phyloP scores from a whole-genome alignment of 2,113 vertebrate species.

The Pelobates fuscus region DNA sequence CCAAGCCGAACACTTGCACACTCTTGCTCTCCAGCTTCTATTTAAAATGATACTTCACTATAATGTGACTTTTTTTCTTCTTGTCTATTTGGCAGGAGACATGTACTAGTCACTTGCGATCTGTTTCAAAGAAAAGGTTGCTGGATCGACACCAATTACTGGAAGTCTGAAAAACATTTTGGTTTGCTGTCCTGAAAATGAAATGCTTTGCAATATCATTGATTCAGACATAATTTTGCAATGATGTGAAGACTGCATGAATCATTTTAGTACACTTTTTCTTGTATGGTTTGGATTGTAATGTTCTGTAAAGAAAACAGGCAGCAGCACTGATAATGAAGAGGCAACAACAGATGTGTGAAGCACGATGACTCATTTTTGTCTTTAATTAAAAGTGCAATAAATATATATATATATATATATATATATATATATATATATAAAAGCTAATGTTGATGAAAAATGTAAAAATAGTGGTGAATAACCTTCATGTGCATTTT shows the following conservation, averaged over 20 bases:
- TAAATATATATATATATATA: too few species aligned
- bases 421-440: too few species aligned
- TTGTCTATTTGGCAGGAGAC: slow-evolving; percentile 33
- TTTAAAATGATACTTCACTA: neutral
- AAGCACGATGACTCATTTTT: too few species aligned
- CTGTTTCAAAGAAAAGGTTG: slow-evolving; percentile 40
- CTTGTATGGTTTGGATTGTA: neutral
- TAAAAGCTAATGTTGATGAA: too few species aligned
- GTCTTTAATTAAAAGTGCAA: too few species aligned
- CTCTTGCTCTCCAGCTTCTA: slow-evolving; percentile 13
- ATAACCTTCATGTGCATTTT: too few species aligned
- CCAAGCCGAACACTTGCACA: slow-evolving; percentile 18
- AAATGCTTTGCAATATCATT: slow-evolving; percentile 39
- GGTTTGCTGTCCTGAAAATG: slow-evolving; percentile 36
- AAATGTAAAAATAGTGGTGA: too few species aligned
- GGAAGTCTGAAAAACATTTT: slow-evolving; percentile 40
- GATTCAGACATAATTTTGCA: slow-evolving; percentile 22
- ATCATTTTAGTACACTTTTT: neutral
- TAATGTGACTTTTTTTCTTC: slow-evolving; percentile 16
- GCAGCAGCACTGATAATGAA: neutral
- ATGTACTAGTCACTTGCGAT: slow-evolving; percentile 39
- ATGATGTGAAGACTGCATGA: neutral
- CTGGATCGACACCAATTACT: slow-evolving; percentile 41
- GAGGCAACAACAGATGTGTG: neutral
- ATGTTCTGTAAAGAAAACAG: neutral